Base-by-base conservation (phyloP, 2,888 invertebrate species). In the Cinara cedri region DNA sequence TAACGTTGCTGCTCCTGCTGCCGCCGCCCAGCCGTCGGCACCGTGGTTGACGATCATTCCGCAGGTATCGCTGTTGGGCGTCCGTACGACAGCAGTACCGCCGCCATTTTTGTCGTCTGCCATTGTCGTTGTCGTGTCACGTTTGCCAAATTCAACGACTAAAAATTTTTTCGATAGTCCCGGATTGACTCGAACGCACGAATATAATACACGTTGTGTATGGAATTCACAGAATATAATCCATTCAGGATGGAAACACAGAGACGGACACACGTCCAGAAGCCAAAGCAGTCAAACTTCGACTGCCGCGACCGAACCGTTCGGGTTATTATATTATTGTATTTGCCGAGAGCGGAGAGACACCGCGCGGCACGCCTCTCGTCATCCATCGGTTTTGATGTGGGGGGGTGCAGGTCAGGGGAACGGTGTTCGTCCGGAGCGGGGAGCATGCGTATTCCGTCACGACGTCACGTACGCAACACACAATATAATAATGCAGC, bases 211-310 rank as follows among this genome's bases (percentile, higher is more conserved):
- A 42, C 63, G 42, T 11, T 19, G 51, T 19, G 26, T 26, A n/a
- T 8, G 24, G 8, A 6, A 46, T 14, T 21, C 51, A 34, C n/a
- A 16, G n/a, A 42, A 4, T 14, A 46, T 16, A 60, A 60, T 60
- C 60, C 60, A 72, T 72, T 49, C 3, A 4, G 46, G 42, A 11
- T 3, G 24, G 16, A 49, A 0, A 16, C 0, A 42, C 60, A 55
- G 34, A 9, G 21, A 3, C 1, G 34, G 1, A 49, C 60, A 21
- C 4, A 68, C 78, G 68, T 60, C 70, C 62, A 13, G 19, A 70
- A 78, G 78, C 60, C 78, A 78, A 78, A 78, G 78, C 78, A 78
- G 78, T 78, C 70, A 70, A 78, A 78, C 78, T 78, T 78, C 78
- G 78, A 78, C 78, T 78, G 57, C 24, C 54, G 57, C 55, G 55